Conservation (phyloP, 2,888 invertebrate genomes). For the Rhogogaster chlorosoma region DNA sequence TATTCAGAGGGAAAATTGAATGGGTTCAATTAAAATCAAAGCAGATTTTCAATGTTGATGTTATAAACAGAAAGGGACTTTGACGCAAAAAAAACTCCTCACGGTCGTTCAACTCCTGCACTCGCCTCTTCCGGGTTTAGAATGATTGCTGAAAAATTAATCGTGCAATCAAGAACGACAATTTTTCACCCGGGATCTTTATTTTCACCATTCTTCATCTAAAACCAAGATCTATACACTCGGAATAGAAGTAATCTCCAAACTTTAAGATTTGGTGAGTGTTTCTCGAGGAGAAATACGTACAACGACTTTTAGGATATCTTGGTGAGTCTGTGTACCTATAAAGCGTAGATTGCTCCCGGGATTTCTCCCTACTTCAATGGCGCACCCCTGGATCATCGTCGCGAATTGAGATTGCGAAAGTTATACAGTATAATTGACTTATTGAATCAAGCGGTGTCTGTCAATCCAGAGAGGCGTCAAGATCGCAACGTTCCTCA, state of each 20-base stretch:
- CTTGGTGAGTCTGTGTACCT: constrained; percentile 9
- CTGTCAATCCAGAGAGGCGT: neutral
- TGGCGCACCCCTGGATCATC: constrained; percentile 20
- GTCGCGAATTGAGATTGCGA: neutral
- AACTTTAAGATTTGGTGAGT: neutral
- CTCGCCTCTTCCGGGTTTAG: neutral
- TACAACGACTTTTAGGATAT: neutral
- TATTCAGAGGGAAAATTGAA: neutral
- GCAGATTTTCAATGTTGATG: constrained; percentile 2
- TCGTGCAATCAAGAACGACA: too few species aligned
- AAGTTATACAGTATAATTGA: constrained; percentile 4
- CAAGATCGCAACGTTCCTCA: neutral
- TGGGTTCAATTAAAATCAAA: constrained; percentile 6
- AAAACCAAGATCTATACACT: neutral
- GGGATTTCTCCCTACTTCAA: neutral
- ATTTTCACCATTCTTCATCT: neutral
- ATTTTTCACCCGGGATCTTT: neutral
- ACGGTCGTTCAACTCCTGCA: neutral
- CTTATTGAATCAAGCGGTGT: constrained; percentile 16
- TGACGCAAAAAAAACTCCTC: neutral
- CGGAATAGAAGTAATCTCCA: neutral
- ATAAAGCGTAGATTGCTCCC: constrained; percentile 4
- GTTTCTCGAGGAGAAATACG: neutral
- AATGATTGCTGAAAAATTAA: neutral
- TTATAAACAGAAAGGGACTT: neutral